phyloP scores from a whole-genome alignment of 2,888 invertebrate species.

The Abrostola tripartita region DNA sequence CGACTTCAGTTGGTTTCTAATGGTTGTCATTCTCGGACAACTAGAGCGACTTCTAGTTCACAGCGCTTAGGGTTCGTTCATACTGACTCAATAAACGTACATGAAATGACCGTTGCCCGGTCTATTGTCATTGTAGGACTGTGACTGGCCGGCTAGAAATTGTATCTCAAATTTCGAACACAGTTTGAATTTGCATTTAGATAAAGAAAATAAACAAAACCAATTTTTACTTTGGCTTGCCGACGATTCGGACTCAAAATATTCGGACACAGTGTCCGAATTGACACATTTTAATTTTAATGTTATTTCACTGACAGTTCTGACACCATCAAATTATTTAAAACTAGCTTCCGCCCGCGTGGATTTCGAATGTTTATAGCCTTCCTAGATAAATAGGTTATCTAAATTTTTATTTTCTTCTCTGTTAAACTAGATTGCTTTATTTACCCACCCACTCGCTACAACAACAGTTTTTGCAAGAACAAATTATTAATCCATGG shows the following conservation, averaged over 20 bases:
- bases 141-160: background rate
- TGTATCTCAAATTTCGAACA: background rate
- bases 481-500: conserved; percentile 33
- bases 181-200: background rate
- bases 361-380: too few relatives aligned
- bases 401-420: too few relatives aligned
- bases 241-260: too few relatives aligned
- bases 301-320: too few relatives aligned
- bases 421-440: too few relatives aligned
- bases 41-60: conserved; percentile 34
- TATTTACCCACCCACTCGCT: too few relatives aligned
- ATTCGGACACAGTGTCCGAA: too few relatives aligned
- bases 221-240: too few relatives aligned
- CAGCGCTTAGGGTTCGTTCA: conserved; percentile 26
- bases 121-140: background rate
- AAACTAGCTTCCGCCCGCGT: too few relatives aligned
- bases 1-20: conserved; percentile 18
- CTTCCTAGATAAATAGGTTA: too few relatives aligned
- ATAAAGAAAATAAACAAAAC: background rate
- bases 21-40: conserved; percentile 40
- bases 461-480: conserved; percentile 26
- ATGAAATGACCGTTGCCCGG: conserved; percentile 15
- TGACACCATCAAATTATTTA: too few relatives aligned
- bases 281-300: too few relatives aligned
- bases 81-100: conserved; percentile 18